Evolutionary conservation across 2,888 invertebrate genomes (phyloP), one percentile per base, ranked within the genome.

Genomic region (Augiades crinisus): DNA sequence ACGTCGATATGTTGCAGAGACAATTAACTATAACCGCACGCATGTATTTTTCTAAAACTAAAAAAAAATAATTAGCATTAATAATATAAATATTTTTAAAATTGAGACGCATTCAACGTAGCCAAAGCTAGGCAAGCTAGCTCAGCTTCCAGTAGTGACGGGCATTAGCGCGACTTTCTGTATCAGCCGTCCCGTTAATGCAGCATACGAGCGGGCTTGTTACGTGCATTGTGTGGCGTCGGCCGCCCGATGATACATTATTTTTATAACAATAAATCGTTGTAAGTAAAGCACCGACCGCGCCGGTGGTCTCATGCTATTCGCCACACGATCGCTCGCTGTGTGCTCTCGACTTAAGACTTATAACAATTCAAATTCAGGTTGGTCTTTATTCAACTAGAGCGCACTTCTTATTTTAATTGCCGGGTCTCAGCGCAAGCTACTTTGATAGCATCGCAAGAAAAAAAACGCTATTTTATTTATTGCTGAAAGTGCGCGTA

Each of bases 211-310:
- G 67, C 71, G 68, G 66, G 79, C 85, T 87, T 86, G 88, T 88
- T 86, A 83, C 79, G 71, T 65, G 75, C 75, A 86, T 86, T 87
- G 86, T 85, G 74, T 75, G 68, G 68, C 73, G 70, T 68, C 73
- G 68, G 65, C 67, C 63, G 69, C 62, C 66, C 81, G 84, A 87
- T 87, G 87, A 88, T 87, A 87, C 87, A 88, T 89, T 88, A 88
- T 88, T 88, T 88, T 88, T 88, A 86, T 89, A 87, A 88, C 84
- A 89, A 89, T 89, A 88, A 89, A 88, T 88, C 84, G 82, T 79
- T 75, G 81, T 74, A 81, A 83, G 87, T 86, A 87, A 85, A 83
- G 83, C 84, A 87, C 84, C 78, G 79, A 62, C 76, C 67, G 69
- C 78, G 65, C 72, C 71, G 88, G 88, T 88, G 87, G 88, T 82